These are phyloP conservation scores for Amiota mariae DNA, from an alignment of 2,888 invertebrate genomes.

Conservation along the genomic window DNA sequence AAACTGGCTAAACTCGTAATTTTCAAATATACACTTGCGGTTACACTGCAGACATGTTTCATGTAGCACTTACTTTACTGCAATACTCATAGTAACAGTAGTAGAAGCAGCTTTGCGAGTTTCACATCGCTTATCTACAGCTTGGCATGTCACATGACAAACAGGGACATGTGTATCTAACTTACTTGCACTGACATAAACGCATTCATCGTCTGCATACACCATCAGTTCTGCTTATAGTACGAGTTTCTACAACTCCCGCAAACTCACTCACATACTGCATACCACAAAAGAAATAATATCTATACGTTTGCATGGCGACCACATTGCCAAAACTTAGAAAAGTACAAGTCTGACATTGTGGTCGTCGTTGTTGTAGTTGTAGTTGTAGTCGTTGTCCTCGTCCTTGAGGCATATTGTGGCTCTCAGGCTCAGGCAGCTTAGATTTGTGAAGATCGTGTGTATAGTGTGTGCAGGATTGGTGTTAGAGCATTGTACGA, in stretches of 20 bases:
- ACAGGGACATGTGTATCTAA: conserved; percentile 18
- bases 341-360: conserved; percentile 6
- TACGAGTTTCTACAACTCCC: too few relatives aligned
- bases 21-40: conserved; percentile 58
- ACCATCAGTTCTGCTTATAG: too few relatives aligned
- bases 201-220: not conserved
- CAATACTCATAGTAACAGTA: not conserved
- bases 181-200: not conserved
- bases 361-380: not conserved
- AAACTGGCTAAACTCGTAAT: conserved; percentile 50
- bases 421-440: not conserved
- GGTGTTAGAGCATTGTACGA: not conserved
- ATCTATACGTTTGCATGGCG: not conserved
- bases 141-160: conserved; percentile 31
- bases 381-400: not conserved
- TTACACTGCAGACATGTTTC: conserved; percentile 22
- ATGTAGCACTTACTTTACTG: conserved; percentile 25
- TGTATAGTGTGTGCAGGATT: not conserved
- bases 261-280: too few relatives aligned
- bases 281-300: too few relatives aligned
- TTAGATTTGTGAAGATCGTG: not conserved
- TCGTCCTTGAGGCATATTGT: not conserved
- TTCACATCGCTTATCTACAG: conserved; percentile 29
- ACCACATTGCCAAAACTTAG: conserved; percentile 16
- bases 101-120: not conserved